Evolutionary conservation across 2,113 vertebrate genomes (phyloP).

Genomic region (Elachura formosa): DNA sequence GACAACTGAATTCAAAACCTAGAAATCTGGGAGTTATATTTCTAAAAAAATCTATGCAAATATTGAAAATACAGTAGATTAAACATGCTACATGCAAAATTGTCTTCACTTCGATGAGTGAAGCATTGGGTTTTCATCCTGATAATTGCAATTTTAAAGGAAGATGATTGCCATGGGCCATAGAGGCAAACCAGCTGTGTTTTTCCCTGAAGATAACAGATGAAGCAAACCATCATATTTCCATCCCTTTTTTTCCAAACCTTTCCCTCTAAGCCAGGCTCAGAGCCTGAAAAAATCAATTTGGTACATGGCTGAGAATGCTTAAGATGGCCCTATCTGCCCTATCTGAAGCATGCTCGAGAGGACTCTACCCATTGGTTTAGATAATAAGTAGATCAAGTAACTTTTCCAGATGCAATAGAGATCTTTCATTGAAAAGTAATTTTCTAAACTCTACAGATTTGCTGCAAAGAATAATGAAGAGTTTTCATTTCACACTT

Average conservation of each 20-base stretch:
- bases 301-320: neutral
- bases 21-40: neutral
- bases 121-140: neutral
- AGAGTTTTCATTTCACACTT: neutral
- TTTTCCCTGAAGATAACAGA: neutral
- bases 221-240: neutral
- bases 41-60: neutral
- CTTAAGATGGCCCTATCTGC: neutral
- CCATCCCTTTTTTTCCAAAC: neutral
- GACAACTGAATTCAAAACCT: neutral
- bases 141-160: neutral
- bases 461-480: neutral
- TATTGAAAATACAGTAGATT: neutral
- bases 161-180: neutral
- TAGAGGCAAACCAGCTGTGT: neutral
- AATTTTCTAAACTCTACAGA: neutral
- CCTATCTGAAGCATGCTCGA: neutral
- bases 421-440: neutral
- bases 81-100: accelerated
- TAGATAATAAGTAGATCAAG: neutral
- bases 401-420: neutral
- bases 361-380: neutral
- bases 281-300: neutral
- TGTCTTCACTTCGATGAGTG: neutral
- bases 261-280: neutral